Evolutionary conservation across 2,113 vertebrate genomes (phyloP).

Genomic region (Rhinoptilus africanus): DNA sequence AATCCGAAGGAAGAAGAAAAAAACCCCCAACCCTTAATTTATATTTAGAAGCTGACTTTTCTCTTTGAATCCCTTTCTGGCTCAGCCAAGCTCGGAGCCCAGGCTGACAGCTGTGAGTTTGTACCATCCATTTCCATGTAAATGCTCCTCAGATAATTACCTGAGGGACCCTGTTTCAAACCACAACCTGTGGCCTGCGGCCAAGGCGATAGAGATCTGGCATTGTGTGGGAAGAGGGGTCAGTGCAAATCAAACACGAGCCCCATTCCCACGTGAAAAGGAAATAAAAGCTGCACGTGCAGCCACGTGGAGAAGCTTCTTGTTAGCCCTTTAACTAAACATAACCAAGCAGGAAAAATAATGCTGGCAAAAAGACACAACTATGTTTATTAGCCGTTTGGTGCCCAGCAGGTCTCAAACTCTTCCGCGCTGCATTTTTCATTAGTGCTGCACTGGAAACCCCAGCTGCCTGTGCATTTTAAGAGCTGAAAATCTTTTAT

Average conservation of each 20-base stretch:
- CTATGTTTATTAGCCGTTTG: not conserved
- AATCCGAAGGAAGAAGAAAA: not conserved
- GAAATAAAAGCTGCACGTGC: conserved; percentile 40
- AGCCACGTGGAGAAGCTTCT: conserved; percentile 50
- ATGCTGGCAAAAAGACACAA: not conserved
- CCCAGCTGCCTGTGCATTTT: not conserved
- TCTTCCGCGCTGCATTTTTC: not conserved
- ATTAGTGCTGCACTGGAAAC: not conserved
- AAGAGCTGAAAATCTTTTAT: conserved; percentile 29
- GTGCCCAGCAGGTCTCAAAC: conserved; percentile 7
- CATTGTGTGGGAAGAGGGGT: conserved; percentile 31
- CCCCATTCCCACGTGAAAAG: conserved; percentile 11
- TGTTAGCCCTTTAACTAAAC: not conserved
- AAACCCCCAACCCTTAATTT: not conserved
- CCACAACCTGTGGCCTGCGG: not conserved
- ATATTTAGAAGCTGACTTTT: conserved; percentile 44
- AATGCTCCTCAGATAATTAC: conserved; percentile 30
- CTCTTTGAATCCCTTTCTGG: conserved; percentile 25
- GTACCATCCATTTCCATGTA: conserved; percentile 43
- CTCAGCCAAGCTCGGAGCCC: not conserved
- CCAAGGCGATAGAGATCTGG: conserved; percentile 43
- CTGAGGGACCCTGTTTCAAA: conserved; percentile 34
- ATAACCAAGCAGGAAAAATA: conserved; percentile 10
- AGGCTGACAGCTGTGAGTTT: conserved; percentile 46
- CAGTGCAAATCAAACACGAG: conserved; percentile 32